Conservation (phyloP, 2,888 invertebrate species). For the Volucella zonaria region DNA sequence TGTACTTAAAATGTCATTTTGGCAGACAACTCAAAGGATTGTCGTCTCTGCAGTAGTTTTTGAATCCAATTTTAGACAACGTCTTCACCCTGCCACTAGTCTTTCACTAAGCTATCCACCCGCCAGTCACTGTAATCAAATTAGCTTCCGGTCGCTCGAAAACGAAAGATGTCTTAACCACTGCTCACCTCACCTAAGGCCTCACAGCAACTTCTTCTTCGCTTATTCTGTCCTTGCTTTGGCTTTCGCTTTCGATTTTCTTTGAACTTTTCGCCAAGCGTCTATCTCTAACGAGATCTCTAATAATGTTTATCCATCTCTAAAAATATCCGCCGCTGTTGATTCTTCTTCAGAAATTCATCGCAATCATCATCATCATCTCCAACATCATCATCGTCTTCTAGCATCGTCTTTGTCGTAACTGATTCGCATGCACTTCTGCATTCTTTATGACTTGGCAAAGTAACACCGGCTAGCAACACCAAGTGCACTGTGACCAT, state of each 20-base stretch:
- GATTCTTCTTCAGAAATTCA: slow-evolving; percentile 57
- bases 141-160: slow-evolving; percentile 68
- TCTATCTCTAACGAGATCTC: slow-evolving; percentile 66
- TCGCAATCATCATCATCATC: slow-evolving; percentile 44
- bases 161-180: slow-evolving; percentile 44
- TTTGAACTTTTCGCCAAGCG: slow-evolving; percentile 57
- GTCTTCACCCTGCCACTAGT: slow-evolving; percentile 39
- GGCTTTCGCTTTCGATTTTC: slow-evolving; percentile 68
- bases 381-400: slow-evolving; percentile 13
- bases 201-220: slow-evolving; percentile 23
- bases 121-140: slow-evolving; percentile 52
- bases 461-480: slow-evolving; percentile 35
- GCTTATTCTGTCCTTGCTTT: slow-evolving; percentile 32
- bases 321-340: slow-evolving; percentile 49
- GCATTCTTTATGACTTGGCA: slow-evolving; percentile 45
- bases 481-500: slow-evolving; percentile 69
- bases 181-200: slow-evolving; percentile 1
- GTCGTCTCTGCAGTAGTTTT: slow-evolving; percentile 24
- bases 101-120: slow-evolving; percentile 32
- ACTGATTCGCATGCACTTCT: slow-evolving; percentile 53
- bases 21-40: slow-evolving; percentile 56
- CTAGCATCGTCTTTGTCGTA: slow-evolving; percentile 15
- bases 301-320: slow-evolving; percentile 61
- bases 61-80: slow-evolving; percentile 51
- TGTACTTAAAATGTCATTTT: slow-evolving; percentile 63